Percentiles rank a stretch among this genome's conserved stretches.
These are phyloP conservation scores for Oreochromis mossambicus DNA, from an alignment of 2,797 vertebrate genomes.

Conservation along the genomic window DNA sequence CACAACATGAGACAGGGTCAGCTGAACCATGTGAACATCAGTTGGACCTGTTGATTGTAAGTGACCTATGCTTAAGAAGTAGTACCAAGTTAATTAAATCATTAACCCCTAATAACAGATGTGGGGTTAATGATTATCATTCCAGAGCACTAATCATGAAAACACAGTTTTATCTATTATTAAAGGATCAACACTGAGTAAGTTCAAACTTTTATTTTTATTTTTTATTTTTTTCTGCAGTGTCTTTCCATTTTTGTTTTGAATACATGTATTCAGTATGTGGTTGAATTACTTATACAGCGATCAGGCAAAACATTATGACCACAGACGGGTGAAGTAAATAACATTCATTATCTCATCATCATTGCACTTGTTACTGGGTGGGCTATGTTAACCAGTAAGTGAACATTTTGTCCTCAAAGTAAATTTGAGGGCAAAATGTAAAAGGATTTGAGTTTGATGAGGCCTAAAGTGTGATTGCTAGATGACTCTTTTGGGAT, in stretches of 20 bases:
- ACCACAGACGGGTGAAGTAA: background rate
- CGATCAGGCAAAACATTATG: background rate
- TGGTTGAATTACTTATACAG: background rate
- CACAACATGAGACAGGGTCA: conserved; percentile 56
- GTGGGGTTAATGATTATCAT: background rate
- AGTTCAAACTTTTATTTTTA: background rate
- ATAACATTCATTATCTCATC: background rate
- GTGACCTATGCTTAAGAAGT: conserved; percentile 36
- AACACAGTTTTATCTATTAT: background rate
- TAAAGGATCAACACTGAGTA: background rate
- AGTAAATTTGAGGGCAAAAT: background rate
- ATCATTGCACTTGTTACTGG: background rate
- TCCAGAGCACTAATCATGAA: background rate
- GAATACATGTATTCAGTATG: background rate
- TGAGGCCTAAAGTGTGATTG: too few species aligned
- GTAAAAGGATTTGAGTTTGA: background rate
- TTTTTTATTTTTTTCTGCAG: background rate
- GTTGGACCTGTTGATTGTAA: conserved; percentile 79
- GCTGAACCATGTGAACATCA: conserved; percentile 74
- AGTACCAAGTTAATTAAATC: background rate
- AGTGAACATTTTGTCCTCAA: background rate
- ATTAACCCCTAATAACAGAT: background rate
- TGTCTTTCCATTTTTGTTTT: background rate
- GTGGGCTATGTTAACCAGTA: background rate
- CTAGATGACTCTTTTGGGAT: background rate